These are phyloP conservation scores for Cebuella pygmaea DNA, from an alignment of 2,797 vertebrate species.

Conservation along the genomic window DNA sequence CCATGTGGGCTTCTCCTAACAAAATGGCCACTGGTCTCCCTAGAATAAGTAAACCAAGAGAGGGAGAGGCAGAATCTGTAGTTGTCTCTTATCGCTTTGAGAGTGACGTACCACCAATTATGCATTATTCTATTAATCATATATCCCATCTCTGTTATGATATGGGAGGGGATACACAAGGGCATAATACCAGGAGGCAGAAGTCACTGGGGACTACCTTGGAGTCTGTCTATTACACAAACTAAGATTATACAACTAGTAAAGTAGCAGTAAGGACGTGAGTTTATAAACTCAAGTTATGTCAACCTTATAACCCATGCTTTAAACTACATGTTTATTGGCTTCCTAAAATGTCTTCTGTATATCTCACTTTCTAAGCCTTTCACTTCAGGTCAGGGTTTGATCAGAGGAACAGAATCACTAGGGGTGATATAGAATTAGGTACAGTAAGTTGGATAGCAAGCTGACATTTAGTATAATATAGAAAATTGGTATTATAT, in stretches of 20 bases:
- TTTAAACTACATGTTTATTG: background rate
- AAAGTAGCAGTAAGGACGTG: background rate
- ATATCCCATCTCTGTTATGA: background rate
- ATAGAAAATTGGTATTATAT: background rate
- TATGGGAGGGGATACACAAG: background rate
- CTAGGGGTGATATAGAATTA: background rate
- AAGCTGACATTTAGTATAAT: background rate
- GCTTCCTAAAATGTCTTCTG: background rate
- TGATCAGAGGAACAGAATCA: background rate
- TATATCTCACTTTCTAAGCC: background rate
- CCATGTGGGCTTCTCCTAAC: background rate
- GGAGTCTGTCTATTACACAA: background rate
- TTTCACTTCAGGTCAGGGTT: background rate
- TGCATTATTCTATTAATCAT: background rate
- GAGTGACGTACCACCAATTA: background rate
- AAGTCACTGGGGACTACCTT: fast-evolving
- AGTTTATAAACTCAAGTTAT: background rate
- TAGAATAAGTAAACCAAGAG: background rate
- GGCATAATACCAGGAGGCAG: background rate
- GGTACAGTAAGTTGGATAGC: background rate
- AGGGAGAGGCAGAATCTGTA: background rate
- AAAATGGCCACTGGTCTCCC: fast-evolving
- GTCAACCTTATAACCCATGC: background rate
- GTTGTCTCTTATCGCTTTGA: background rate
- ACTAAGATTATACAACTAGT: background rate